Base-by-base conservation (phyloP, 2,797 vertebrate genomes). In the Aeoliscus strigatus region DNA sequence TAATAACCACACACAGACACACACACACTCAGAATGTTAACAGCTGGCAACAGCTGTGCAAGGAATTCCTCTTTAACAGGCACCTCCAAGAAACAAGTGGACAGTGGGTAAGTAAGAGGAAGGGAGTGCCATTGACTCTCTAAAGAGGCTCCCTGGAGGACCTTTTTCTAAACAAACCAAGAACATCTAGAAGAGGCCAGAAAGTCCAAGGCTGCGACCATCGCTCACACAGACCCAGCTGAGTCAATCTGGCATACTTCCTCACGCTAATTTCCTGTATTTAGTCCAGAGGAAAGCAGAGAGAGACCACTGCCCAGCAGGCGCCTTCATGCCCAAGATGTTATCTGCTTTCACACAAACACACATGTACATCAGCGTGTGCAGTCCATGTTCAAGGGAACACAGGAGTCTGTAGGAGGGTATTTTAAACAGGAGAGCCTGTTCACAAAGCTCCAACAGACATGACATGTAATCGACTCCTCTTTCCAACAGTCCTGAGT, bases 11-110 rank as follows among this genome's bases (percentile, higher is more conserved):
- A 33, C 60, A 51, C 31, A 8, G 25, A 43, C 38, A 58, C 24
- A 47, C 18, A 28, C 35, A 66, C 59, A 61, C 40, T 28, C 36
- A 42, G 53, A 79, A 84, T 82, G 80, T 67, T 62, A 87, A 85
- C 78, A 83, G 85, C 83, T 65, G 76, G 78, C 81, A 87, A 70
- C 87, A 85, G 82, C 87, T 87, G 83, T 66, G 68, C 18, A 38
- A 79, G 80, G 82, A 85, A 81, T 88, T 82, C 80, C 77, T 48
- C 72, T 84, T 89, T 86, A 80, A 83, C 72, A 81, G 83, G 76
- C 68, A 78, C 73, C 65, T 60, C 47, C 29, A 49, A 40, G 55
- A 61, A 59, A 51, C 43, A 49, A 60, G 39, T 60, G 47, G 39
- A 56, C 61, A 56, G 35, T 3, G 29, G 30, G 24, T 5, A 49